Conservation (phyloP, 2,113 vertebrate species). For the Laticauda colubrina region DNA sequence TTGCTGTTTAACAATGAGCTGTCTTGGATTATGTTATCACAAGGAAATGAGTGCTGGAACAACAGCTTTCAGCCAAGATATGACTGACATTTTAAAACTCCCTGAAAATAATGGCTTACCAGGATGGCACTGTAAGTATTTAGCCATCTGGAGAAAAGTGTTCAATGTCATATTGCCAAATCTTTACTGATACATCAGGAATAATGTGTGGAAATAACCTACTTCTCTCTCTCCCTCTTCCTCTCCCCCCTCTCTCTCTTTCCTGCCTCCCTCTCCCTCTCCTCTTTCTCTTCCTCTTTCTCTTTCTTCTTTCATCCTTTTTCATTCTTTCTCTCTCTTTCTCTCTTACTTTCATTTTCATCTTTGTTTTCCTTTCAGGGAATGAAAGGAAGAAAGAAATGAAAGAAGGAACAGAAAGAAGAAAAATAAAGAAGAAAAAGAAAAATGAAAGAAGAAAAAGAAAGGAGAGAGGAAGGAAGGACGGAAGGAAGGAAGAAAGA, state of each 20-base stretch:
- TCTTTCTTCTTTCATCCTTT: neutral
- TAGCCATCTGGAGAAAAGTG: neutral
- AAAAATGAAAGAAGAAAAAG: no score
- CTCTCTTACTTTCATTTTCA: neutral
- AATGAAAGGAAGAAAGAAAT: no score
- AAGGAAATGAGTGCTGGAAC: constrained; percentile 32
- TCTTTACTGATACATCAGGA: neutral
- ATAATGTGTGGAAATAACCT: neutral
- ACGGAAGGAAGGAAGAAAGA: no score
- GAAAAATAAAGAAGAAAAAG: no score
- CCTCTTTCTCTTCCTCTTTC: neutral
- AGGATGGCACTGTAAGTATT: neutral
- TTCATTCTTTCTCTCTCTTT: neutral
- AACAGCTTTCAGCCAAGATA: constrained; percentile 19
- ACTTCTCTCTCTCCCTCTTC: neutral
- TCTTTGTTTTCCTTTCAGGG: neutral
- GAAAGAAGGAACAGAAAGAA: no score
- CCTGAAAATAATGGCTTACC: constrained; percentile 13
- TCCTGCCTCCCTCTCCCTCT: neutral
- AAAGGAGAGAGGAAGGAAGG: no score
- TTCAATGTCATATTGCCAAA: neutral
- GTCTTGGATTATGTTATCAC: constrained; percentile 26
- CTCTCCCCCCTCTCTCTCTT: no score
- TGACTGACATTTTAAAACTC: constrained; percentile 23
- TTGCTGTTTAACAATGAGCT: constrained; percentile 24